Evolutionary conservation across 2,888 invertebrate genomes (phyloP), one percentile per base, ranked within the genome.

Genomic region (Protodeltote pygarga): DNA sequence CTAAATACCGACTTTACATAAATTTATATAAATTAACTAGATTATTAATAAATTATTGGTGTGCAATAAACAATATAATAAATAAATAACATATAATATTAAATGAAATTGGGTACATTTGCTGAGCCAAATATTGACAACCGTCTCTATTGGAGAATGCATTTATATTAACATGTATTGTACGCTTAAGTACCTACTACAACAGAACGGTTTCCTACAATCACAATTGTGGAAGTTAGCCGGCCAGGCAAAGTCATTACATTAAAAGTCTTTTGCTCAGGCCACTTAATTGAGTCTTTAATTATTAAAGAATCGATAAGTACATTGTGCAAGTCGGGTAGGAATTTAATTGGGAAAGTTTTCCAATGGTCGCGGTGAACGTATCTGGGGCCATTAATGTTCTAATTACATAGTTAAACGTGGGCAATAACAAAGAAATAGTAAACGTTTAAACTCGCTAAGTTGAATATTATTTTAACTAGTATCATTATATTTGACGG

Each of bases 261-360:
- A 71, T 64, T 71, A 69, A 73, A 49, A 69, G 66, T 59, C 45
- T 39, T 45, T 52, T 54, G 35, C 59, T 63, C 44, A 8, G 46
- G 42, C 41, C 64, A 70, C 70, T 70, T 82, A 76, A 82, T 80
- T 68, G 73, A 71, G 67, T 73, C 73, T 71, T 78, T 70, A 79
- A 77, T 79, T 77, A 81, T 81, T 78, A 67, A 80, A 50, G 67
- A 64, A 73, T 74, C 75, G 58, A 68, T 71, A 65, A 68, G 60
- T 64, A 65, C 53, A 38, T n/a, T 28, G 28, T 31, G 58, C 50
- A 52, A 53, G 42, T 49, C 32, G 50, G 41, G 39, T 57, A 62
- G 58, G 55, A 54, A 59, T 66, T 49, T 74, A 74, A 77, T 73
- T 67, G 65, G 58, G 24, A 74, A 79, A 79, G 67, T 78, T 77